Evolutionary conservation across 1,140 invertebrate species (phyloP).

Genomic region (Drosophila cardini): DNA sequence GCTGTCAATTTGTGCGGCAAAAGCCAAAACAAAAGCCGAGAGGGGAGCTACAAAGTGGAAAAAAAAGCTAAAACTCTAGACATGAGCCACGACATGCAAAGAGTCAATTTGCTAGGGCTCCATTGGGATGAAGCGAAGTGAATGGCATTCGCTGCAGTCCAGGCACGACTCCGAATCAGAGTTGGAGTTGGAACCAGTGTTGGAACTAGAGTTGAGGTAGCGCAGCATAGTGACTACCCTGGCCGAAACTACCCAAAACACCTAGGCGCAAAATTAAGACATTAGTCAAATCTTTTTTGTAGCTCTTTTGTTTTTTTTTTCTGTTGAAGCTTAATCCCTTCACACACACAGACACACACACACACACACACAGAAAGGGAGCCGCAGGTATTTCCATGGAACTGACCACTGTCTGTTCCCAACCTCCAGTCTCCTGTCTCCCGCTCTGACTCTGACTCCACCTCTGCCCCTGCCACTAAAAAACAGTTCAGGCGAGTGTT

Average conservation of each 20-base stretch:
- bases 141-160: slow-evolving; percentile 78
- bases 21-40: slow-evolving; percentile 37
- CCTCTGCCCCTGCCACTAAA: neutral
- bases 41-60: slow-evolving; percentile 31
- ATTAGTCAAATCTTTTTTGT: slow-evolving; percentile 69
- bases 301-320: slow-evolving; percentile 22
- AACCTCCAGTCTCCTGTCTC: neutral
- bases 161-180: slow-evolving; percentile 59
- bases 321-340: slow-evolving; percentile 67
- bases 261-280: slow-evolving; percentile 80
- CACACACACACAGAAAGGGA: slow-evolving; percentile 35
- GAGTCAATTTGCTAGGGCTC: slow-evolving; percentile 72
- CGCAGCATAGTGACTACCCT: slow-evolving; percentile 32
- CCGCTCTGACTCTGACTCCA: too few relatives aligned
- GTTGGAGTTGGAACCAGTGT: slow-evolving; percentile 7
- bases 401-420: slow-evolving; percentile 48
- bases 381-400: slow-evolving; percentile 80
- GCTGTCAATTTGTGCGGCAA: slow-evolving; percentile 74
- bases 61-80: slow-evolving; percentile 43
- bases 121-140: slow-evolving; percentile 76
- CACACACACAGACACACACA: slow-evolving; percentile 4
- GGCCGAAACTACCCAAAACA: slow-evolving; percentile 61
- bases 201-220: slow-evolving; percentile 23
- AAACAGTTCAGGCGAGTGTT: slow-evolving; percentile 64
- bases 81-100: slow-evolving; percentile 76